Base-by-base conservation (phyloP, 2,797 vertebrate genomes). In the Pseudochirops corinnae region DNA sequence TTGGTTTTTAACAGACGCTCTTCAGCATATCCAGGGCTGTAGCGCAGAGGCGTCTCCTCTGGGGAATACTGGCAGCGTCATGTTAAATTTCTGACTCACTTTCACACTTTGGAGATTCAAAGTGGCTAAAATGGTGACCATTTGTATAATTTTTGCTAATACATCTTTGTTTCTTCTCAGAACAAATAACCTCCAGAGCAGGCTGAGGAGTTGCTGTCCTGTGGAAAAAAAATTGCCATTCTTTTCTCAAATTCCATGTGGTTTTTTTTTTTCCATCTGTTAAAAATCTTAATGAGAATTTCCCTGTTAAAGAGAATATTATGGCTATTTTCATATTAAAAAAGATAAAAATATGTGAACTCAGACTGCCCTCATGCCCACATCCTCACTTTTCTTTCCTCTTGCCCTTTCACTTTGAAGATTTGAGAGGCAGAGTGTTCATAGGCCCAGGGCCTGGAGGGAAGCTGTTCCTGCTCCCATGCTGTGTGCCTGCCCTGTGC, bases 281-380 rank as follows among this genome's bases (percentile, higher is more conserved):
- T n/a, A n/a, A 67, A 67, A 67, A 67, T n/a, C 33, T n/a, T 67
- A 16, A 67, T 67, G 62, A 67, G 62, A 67, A n/a, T 67, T 67
- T 67, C 33, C 14, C 33, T 5, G 14, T n/a, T 67, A 67, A 67
- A 67, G 33, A 67, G 33, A 67, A n/a, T 67, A 6, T 67, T 67
- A 16, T 5, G 14, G 96, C 1, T 95, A 94, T 87, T 94, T 97
- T 55, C 90, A n/a, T 33, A 96, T 55, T 92, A 21, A 58, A 96
- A 94, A 93, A 56, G 62, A 92, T 93, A 12, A 94, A 91, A 90
- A 56, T 56, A 29, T 90, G 33, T 58, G 90, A 67, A 55, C 26
- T 60, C 92, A 92, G 56, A 91, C 24, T 56, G 14, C 5, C 13
- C 31, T n/a, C 62, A 16, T n/a, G 18, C 62, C 14, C 14, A 16